Base-by-base conservation (phyloP, 2,888 invertebrate species). In the Phymatocera aterrima region DNA sequence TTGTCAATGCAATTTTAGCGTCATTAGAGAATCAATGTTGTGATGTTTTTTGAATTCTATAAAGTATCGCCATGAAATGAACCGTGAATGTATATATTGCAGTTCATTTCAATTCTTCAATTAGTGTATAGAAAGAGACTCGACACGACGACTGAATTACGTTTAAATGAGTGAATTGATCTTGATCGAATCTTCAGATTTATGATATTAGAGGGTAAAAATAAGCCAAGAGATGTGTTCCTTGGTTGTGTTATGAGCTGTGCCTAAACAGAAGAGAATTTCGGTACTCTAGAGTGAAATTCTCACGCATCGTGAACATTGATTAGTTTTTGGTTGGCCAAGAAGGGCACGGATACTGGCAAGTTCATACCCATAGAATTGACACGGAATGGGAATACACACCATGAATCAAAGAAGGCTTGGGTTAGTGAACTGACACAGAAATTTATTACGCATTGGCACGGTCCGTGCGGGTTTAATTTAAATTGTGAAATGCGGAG, bases 391-490 rank as follows among this genome's bases (percentile, higher is more conserved):
- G 21, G 64, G 8, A 64, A 34, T 37, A 64, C n/a, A n/a, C n/a
- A n/a, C n/a, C 37, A 37, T 37, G 64, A 64, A 64, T 64, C 37
- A 37, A 24, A 40, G 10, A 37, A 64, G n/a, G 37, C 21, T 68
- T 15, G 68, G 40, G 68, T 68, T 28, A 68, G 68, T n/a, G 68
- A 46, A 43, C 43, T 46, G 68, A 46, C 43, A 68, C 46, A 28
- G 46, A 68, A 46, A 68, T 46, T 68, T 46, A 68, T 43, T 34
- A 46, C 43, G 24, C 68, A 68, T 68, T 46, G 68, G 68, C 46
- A 68, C 46, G 68, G 43, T 68, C 68, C 68, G 46, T 46, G 43
- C 46, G 68, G 46, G 43, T 68, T 68, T 68, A 68, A 68, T 68
- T 68, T 46, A 46, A 46, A 68, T 46, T 4, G 43, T 68, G 68